phyloP scores from a whole-genome alignment of 2,888 invertebrate genomes.

The Beris chalybata region DNA sequence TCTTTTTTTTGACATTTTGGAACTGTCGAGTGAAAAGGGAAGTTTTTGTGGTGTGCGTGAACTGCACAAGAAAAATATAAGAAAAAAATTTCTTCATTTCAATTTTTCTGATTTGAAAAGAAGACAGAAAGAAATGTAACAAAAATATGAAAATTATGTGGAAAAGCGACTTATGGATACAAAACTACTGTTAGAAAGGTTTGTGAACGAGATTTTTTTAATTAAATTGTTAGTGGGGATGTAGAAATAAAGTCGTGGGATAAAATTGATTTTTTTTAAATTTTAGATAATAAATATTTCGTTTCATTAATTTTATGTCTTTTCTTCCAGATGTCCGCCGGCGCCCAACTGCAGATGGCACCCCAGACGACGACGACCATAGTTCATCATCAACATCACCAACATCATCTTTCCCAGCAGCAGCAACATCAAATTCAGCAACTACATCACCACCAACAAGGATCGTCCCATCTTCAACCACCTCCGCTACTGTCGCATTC shows the following conservation, averaged over 20 bases:
- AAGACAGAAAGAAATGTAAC: slow-evolving; percentile 7
- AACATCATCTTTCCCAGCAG: slow-evolving; percentile 48
- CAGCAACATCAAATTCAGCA: slow-evolving; percentile 46
- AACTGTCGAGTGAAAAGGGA: slow-evolving; percentile 11
- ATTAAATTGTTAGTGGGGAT: background rate
- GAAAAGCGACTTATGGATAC: slow-evolving; percentile 15
- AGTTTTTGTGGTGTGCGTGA: slow-evolving; percentile 26
- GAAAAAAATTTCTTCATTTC: slow-evolving; percentile 9
- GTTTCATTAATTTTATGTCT: slow-evolving; percentile 29
- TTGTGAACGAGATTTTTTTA: background rate
- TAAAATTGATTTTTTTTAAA: slow-evolving; percentile 14
- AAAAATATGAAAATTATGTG: slow-evolving; percentile 19
- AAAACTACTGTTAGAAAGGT: slow-evolving; percentile 20
- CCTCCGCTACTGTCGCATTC: slow-evolving; percentile 29
- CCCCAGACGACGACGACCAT: slow-evolving; percentile 76
- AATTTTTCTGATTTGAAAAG: slow-evolving; percentile 15
- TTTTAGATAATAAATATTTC: slow-evolving; percentile 21
- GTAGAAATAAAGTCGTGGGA: slow-evolving; percentile 3
- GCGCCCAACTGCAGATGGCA: slow-evolving; percentile 97
- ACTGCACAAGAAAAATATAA: slow-evolving; percentile 28
- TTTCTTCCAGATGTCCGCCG: slow-evolving; percentile 83
- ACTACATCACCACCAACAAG: slow-evolving; percentile 43
- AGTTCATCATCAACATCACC: slow-evolving; percentile 55
- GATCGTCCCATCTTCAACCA: slow-evolving; percentile 40
- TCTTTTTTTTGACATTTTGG: slow-evolving; percentile 30